phyloP scores from a whole-genome alignment of 2,888 invertebrate species.

The Choristoneura rosaceana region DNA sequence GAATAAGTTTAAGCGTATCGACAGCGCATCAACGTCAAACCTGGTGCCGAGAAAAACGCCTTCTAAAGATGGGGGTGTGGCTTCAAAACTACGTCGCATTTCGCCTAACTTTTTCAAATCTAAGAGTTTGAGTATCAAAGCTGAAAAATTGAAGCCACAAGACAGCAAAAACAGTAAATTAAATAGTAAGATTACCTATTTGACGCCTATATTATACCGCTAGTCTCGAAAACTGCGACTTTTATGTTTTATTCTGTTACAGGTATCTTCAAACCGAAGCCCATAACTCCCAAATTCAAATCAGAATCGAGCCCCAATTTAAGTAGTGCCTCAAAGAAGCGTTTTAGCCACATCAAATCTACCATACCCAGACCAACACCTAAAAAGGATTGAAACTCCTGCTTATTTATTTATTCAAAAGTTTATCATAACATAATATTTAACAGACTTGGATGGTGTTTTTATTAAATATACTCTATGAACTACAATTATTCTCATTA shows the following conservation, averaged over 20 bases:
- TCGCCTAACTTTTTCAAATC: constrained; percentile 70
- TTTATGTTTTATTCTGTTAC: constrained; percentile 46
- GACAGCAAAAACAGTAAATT: constrained; percentile 61
- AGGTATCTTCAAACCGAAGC: constrained; percentile 70
- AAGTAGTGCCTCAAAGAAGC: constrained; percentile 65
- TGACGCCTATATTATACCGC: too few relatives aligned
- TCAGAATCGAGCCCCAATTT: constrained; percentile 64
- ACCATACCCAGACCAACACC: constrained; percentile 70
- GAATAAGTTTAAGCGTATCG: constrained; percentile 60
- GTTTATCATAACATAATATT: constrained; percentile 18
- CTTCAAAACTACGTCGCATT: constrained; percentile 63
- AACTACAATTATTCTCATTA: constrained; percentile 34
- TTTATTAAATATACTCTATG: constrained; percentile 32
- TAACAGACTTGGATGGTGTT: constrained; percentile 25
- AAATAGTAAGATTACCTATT: constrained; percentile 58
- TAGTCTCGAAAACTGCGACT: background rate
- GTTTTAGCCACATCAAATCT: constrained; percentile 75
- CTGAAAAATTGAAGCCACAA: constrained; percentile 54
- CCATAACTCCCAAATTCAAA: constrained; percentile 56
- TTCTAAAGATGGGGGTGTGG: constrained; percentile 58
- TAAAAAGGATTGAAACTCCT: constrained; percentile 61
- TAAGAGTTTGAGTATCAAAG: constrained; percentile 58
- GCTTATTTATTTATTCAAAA: constrained; percentile 27
- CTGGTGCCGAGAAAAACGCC: constrained; percentile 53
- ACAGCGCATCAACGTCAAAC: constrained; percentile 72